Evolutionary conservation across 2,797 vertebrate genomes (phyloP).

Genomic region (Macrochelys suwanniensis): DNA sequence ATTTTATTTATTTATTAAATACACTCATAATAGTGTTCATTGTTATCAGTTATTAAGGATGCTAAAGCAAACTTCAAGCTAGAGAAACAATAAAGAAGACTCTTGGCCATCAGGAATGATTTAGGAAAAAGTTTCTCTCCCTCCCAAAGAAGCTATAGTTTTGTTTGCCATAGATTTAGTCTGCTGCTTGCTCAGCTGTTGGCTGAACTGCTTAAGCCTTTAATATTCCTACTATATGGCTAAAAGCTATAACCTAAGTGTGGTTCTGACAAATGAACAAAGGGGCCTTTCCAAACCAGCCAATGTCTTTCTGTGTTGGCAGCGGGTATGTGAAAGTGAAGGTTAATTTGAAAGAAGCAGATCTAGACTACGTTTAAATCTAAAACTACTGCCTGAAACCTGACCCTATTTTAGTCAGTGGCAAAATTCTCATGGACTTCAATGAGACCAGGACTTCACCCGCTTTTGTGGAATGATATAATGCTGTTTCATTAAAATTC

Average conservation of each 20-base stretch:
- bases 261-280: not conserved
- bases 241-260: rapidly evolving
- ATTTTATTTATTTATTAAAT: not conserved
- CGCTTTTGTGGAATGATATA: constrained; percentile 9
- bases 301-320: not conserved
- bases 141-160: not conserved
- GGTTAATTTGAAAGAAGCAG: not conserved
- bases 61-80: not conserved
- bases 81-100: not conserved
- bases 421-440: not conserved
- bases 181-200: not conserved
- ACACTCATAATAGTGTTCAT: not conserved
- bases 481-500: not conserved
- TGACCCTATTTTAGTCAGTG: not conserved
- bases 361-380: not conserved
- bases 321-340: not conserved
- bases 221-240: not conserved
- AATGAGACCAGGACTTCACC: not conserved
- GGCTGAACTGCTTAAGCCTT: not conserved
- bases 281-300: not conserved
- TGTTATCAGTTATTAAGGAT: not conserved
- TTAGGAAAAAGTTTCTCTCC: not conserved
- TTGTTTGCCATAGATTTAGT: not conserved
- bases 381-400: not conserved
- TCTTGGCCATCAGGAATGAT: rapidly evolving